Evolutionary conservation across 2,888 invertebrate species (phyloP).

Genomic region (Hipparchia semele): DNA sequence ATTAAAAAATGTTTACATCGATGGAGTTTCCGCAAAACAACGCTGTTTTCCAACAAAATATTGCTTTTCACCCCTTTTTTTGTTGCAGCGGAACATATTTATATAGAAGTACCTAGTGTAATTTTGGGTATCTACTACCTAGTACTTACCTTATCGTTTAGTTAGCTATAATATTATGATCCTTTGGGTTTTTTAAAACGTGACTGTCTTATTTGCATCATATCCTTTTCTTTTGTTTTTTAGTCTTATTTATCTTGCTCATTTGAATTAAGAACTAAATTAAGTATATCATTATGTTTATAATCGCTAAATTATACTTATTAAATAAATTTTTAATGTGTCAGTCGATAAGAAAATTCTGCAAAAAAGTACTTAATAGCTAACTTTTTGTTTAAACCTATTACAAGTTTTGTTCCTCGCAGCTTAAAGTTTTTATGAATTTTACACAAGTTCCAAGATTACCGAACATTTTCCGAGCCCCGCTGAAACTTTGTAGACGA

Average conservation of each 20-base stretch:
- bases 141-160: not conserved
- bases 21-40: constrained; percentile 43
- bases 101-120: not conserved
- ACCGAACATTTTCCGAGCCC: constrained; percentile 49
- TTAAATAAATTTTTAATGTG: too few species aligned
- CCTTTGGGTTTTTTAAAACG: too few species aligned
- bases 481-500: constrained; percentile 55
- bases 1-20: constrained; percentile 73
- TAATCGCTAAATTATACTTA: too few species aligned
- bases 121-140: not conserved
- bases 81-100: not conserved
- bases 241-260: too few species aligned
- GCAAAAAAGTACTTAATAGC: constrained; percentile 17
- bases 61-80: not conserved
- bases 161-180: too few species aligned
- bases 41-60: constrained; percentile 53
- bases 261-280: too few species aligned
- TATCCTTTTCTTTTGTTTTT: too few species aligned
- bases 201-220: too few species aligned
- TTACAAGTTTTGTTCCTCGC: constrained; percentile 59
- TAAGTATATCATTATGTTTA: too few species aligned
- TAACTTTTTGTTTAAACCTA: constrained; percentile 57
- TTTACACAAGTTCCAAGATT: constrained; percentile 68
- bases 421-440: constrained; percentile 76
- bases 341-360: not conserved